A percentile compares a stretch with the other conserved stretches of the same genome.
phyloP scores from a whole-genome alignment of 1,140 invertebrate species.

The Calephelis nemesis region DNA sequence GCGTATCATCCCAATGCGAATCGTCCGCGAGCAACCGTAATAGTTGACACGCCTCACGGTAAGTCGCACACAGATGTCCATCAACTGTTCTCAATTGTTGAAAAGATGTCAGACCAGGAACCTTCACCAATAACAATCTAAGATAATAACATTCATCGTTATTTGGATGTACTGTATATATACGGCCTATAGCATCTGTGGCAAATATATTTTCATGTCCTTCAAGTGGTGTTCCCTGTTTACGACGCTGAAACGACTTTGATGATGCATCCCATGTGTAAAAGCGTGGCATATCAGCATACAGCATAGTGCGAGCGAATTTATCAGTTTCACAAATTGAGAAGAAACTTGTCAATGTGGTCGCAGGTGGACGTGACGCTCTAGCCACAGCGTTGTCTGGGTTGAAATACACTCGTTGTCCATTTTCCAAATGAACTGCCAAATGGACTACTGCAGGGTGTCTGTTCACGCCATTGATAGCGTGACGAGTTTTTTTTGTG shows the following conservation, averaged over 20 bases:
- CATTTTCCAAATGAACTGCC: slow-evolving; percentile 73
- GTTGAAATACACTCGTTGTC: slow-evolving; percentile 63
- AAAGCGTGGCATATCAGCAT: slow-evolving; percentile 60
- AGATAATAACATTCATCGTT: slow-evolving; percentile 72
- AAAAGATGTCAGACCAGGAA: slow-evolving; percentile 72
- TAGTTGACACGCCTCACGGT: slow-evolving; percentile 51
- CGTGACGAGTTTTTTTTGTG: too few relatives aligned
- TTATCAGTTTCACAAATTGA: slow-evolving; percentile 52
- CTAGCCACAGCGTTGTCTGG: slow-evolving; percentile 40
- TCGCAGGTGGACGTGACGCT: slow-evolving; percentile 45
- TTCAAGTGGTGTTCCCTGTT: slow-evolving; percentile 44
- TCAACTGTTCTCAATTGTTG: slow-evolving; percentile 62
- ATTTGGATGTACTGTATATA: slow-evolving; percentile 68
- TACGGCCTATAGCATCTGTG: slow-evolving; percentile 52
- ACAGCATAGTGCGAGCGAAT: slow-evolving; percentile 65
- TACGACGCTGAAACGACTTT: slow-evolving; percentile 54
- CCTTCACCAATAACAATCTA: slow-evolving; percentile 68
- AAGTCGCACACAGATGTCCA: slow-evolving; percentile 50
- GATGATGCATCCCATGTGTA: slow-evolving; percentile 64
- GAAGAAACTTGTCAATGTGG: slow-evolving; percentile 66
- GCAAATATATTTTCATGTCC: slow-evolving; percentile 48
- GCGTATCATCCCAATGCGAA: slow-evolving; percentile 48
- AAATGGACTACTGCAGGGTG: slow-evolving; percentile 51
- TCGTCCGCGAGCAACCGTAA: slow-evolving; percentile 45
- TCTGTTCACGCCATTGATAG: too few relatives aligned